These are phyloP conservation scores for Ictidomys tridecemlineatus DNA, from an alignment of 2,113 vertebrate species.

Conservation along the genomic window DNA sequence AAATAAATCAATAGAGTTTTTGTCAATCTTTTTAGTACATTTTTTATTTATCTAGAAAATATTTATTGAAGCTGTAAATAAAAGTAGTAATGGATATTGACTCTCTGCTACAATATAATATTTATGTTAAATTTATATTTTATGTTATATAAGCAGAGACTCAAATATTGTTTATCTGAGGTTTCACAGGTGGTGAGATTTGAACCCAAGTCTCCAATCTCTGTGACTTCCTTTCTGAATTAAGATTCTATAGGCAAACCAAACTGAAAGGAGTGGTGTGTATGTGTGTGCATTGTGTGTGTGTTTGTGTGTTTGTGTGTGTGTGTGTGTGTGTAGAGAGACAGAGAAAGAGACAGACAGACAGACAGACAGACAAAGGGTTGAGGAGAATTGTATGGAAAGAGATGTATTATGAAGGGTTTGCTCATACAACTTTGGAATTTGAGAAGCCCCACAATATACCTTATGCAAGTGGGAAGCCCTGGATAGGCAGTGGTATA, in stretches of 20 bases:
- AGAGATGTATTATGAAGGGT: neutral
- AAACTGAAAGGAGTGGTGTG: neutral
- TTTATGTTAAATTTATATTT: neutral
- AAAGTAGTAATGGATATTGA: neutral
- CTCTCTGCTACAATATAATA: neutral
- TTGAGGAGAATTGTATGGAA: neutral
- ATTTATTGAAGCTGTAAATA: neutral
- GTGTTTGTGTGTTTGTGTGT: too few relatives aligned
- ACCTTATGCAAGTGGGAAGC: neutral
- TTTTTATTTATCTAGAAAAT: constrained; percentile 44
- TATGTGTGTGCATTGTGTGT: too few relatives aligned
- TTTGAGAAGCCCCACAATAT: neutral
- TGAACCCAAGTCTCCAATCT: neutral
- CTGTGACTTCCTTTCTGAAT: neutral
- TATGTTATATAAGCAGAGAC: neutral
- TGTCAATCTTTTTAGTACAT: neutral
- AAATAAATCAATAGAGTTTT: neutral
- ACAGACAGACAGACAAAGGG: neutral
- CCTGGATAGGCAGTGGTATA: neutral
- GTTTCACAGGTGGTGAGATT: neutral
- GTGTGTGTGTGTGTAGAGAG: too few relatives aligned
- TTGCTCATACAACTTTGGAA: neutral
- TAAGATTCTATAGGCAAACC: neutral
- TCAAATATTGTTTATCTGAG: neutral
- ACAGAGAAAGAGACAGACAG: neutral